Evolutionary conservation across 1,140 invertebrate species (phyloP), one percentile per base, ranked within the genome.

Genomic region (Bombyx mandarina): DNA sequence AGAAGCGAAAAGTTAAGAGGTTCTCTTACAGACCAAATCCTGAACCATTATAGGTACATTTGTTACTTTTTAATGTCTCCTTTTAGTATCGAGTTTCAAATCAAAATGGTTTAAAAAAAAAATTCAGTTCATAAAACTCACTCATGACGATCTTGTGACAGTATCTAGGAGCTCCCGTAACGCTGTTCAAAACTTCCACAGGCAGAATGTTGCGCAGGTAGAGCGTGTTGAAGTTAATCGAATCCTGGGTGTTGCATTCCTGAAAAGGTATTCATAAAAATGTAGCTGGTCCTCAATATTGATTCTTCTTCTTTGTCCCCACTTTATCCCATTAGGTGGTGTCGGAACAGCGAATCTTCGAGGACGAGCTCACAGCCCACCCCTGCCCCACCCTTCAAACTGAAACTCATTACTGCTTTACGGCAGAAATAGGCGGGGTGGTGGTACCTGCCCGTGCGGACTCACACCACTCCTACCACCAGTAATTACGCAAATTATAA

Each of bases 91-190:
- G 26, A 35, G 26, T 35, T 35, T 35, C 26, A 35, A 35, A 35
- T 5, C 26, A 5, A 35, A 35, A 35, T 5, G 2, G 26, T 35
- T 35, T 35, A 3, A 35, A 35, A 35, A 47, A 12, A 47, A 52
- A 35, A 43, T 22, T 26, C 8, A 26, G 35, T 70, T 54, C 10
- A 51, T 48, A 12, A 66, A 66, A 74, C 82, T 79, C 54, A 83
- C 77, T 52, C 56, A 73, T 72, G 12, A 83, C 65, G 22, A 86
- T 76, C 55, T 86, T 86, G 69, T 82, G 77, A 48, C 82, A 86
- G 56, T 75, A 82, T 67, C 78, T 73, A 0, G 82, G 72, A 1
- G 80, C 76, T 8, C 86, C 85, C 18, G 74, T 63, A 0, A 82
- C 71, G 2, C 71, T 58, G 45, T 81, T 76, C 3, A 75, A 61